Percentiles rank a stretch among this genome's conserved stretches.
Conservation (phyloP, 2,888 invertebrate genomes). For the Dicranocentrus wangi region DNA sequence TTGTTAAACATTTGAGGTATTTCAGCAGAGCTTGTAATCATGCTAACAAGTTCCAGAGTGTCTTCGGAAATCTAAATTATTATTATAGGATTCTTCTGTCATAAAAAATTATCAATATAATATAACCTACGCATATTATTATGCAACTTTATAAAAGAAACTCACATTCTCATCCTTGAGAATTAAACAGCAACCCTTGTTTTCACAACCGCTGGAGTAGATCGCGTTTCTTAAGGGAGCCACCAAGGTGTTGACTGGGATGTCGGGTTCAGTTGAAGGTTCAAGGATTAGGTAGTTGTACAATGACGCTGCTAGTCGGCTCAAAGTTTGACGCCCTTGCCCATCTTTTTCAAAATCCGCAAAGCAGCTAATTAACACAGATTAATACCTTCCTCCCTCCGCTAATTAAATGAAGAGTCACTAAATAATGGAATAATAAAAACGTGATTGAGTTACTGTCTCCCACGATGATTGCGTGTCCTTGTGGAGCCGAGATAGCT, state of each 20-base stretch:
- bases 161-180: slow-evolving; percentile 39
- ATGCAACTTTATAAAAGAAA: background rate
- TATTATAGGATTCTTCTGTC: background rate
- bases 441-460: no score
- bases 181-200: slow-evolving; percentile 35
- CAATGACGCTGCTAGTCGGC: background rate
- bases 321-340: slow-evolving; percentile 33
- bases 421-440: no score
- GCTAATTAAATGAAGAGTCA: background rate
- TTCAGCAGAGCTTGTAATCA: slow-evolving; percentile 20
- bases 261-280: no score
- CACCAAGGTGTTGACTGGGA: no score
- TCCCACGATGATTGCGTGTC: slow-evolving; percentile 30
- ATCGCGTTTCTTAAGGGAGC: no score
- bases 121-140: background rate
- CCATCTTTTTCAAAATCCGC: slow-evolving; percentile 21
- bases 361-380: no score
- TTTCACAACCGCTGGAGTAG: no score
- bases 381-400: background rate
- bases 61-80: slow-evolving; percentile 25
- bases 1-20: slow-evolving; percentile 27
- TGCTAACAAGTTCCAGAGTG: background rate
- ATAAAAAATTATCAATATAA: background rate
- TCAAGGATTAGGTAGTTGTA: slow-evolving; percentile 27
- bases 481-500: slow-evolving; percentile 13